Conservation (phyloP, 2,888 invertebrate species). For the Melanchra persicariae region DNA sequence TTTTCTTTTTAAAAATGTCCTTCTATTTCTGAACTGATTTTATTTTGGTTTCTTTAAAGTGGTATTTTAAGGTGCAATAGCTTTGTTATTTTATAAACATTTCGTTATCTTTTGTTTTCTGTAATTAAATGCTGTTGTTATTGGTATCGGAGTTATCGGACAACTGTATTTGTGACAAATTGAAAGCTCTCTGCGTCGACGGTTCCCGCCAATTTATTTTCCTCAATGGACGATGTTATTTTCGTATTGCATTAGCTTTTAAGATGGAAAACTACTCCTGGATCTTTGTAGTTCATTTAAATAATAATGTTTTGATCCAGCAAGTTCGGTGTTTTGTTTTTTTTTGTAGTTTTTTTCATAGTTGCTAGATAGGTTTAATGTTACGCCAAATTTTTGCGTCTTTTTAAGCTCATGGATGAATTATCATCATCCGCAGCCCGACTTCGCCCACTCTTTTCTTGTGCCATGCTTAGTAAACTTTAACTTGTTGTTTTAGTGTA, state of each 20-base stretch:
- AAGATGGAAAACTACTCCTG: not conserved
- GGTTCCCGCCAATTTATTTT: constrained; percentile 27
- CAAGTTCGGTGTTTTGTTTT: not conserved
- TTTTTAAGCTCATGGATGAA: not conserved
- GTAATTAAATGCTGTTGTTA: constrained; percentile 13
- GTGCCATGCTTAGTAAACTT: not conserved
- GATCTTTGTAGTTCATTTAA: not conserved
- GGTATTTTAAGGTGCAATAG: not conserved
- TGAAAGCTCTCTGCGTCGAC: constrained; percentile 37
- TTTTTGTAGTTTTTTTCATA: not conserved
- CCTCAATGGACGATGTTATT: constrained; percentile 10
- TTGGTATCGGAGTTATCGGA: constrained; percentile 14
- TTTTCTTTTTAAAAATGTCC: constrained; percentile 20
- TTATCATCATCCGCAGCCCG: not conserved
- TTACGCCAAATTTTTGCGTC: not conserved
- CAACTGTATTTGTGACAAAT: constrained; percentile 31
- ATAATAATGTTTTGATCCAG: not conserved
- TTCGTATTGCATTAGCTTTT: constrained; percentile 21
- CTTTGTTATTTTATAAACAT: not conserved
- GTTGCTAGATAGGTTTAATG: not conserved
- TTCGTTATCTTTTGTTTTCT: not conserved
- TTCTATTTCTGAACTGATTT: not conserved
- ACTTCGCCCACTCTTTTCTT: not conserved
- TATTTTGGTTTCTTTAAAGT: not conserved
- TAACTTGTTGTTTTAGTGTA: not conserved